Evolutionary conservation across 2,113 vertebrate genomes (phyloP).

Genomic region (Ifrita kowaldi): DNA sequence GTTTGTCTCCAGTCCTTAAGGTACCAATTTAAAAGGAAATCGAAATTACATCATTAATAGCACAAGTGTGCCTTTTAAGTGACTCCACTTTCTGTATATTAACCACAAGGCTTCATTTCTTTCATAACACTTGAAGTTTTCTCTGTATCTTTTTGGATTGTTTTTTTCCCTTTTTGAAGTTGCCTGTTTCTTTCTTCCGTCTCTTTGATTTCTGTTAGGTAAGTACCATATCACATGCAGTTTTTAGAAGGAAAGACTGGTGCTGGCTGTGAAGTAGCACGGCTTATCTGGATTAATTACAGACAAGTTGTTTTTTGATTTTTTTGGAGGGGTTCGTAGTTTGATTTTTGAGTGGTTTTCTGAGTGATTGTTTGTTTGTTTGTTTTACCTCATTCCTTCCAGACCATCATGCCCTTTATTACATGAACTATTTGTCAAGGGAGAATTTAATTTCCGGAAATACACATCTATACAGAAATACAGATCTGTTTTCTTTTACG

Average conservation of each 20-base stretch:
- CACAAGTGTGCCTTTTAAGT: background rate
- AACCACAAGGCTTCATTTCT: background rate
- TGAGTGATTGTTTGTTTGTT: background rate
- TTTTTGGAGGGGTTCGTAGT: background rate
- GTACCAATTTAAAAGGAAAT: background rate
- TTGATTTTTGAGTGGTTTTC: background rate
- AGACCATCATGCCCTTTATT: background rate
- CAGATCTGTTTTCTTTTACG: background rate
- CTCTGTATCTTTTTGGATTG: background rate
- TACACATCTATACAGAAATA: background rate
- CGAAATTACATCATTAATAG: rapidly evolving
- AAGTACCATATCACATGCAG: background rate
- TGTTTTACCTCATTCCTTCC: background rate
- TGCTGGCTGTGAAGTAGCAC: background rate
- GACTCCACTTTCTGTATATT: background rate
- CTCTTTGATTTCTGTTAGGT: background rate
- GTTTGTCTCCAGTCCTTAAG: background rate
- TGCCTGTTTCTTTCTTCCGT: background rate
- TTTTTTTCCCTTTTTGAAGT: background rate
- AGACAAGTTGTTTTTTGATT: background rate
- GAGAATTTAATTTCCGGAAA: background rate
- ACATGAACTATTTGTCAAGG: background rate
- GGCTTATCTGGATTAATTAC: background rate
- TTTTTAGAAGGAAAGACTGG: background rate
- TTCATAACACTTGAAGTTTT: background rate